phyloP scores from a whole-genome alignment of 2,797 vertebrate species.

The Sebastes matsubarae region DNA sequence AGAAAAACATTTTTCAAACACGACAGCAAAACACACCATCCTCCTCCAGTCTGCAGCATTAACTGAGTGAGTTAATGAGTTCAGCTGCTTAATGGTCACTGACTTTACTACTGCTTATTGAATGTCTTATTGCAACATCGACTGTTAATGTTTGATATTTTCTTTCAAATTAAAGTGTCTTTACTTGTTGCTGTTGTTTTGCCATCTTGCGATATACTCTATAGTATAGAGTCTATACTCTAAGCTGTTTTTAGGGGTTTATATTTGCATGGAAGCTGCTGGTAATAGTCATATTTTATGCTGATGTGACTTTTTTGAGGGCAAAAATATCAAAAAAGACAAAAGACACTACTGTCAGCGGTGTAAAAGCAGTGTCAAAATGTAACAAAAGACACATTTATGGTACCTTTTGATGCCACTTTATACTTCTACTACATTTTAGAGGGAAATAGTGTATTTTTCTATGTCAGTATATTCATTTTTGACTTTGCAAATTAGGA shows the following conservation, averaged over 20 bases:
- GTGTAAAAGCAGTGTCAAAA: not conserved
- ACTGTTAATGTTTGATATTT: not conserved
- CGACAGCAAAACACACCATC: conserved; percentile 48
- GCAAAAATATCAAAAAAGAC: not conserved
- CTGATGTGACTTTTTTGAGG: not conserved
- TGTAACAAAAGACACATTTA: not conserved
- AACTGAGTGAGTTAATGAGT: conserved; percentile 23
- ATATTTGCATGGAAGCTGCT: not conserved
- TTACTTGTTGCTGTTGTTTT: not conserved
- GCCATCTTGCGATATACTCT: not conserved
- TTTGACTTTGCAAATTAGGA: not conserved
- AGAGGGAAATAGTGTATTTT: not conserved
- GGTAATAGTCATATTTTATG: not conserved
- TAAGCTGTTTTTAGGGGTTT: not conserved
- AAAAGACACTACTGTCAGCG: not conserved
- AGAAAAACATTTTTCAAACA: conserved; percentile 64
- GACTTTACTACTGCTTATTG: not conserved
- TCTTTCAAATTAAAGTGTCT: not conserved
- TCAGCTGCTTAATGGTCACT: conserved; percentile 30
- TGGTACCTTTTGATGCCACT: not conserved
- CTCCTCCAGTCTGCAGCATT: conserved; percentile 18
- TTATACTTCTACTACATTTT: not conserved
- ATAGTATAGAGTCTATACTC: not conserved
- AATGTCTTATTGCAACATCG: not conserved
- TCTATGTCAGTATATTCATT: not conserved